Evolutionary conservation across 1,140 invertebrate species (phyloP).

Genomic region (Caenorhabditis elegans): DNA sequence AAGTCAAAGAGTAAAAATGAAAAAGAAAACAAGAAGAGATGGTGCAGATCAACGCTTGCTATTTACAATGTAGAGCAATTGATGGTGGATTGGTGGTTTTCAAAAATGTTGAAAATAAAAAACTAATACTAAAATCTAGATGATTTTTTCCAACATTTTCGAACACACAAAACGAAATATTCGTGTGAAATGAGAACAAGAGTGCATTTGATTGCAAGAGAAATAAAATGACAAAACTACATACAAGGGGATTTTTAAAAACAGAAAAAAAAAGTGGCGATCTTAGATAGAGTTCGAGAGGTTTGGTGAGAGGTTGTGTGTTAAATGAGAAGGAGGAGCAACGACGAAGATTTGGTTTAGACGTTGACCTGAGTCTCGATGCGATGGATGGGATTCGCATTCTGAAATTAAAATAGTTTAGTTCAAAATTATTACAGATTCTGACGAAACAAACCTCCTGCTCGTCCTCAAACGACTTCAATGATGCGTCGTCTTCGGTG

Average conservation of each 20-base stretch:
- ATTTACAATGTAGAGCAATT: conserved; percentile 10
- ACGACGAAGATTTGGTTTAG: not conserved
- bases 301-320: not conserved
- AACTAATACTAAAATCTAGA: not conserved
- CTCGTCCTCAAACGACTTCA: not conserved
- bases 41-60: not conserved
- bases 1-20: not conserved
- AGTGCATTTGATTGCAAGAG: conserved; percentile 20
- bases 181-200: not conserved
- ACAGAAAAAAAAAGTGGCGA: not conserved
- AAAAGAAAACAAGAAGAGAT: not conserved
- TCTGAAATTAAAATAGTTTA: not conserved
- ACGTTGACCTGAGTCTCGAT: conserved; percentile 16
- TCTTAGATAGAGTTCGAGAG: not conserved
- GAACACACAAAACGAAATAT: not conserved
- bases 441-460: not conserved
- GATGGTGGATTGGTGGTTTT: not conserved
- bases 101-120: not conserved
- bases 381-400: not conserved
- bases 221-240: not conserved
- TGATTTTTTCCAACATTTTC: not conserved
- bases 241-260: not conserved
- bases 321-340: not conserved
- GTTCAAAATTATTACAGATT: not conserved
- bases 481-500: conserved; percentile 1